Conservation (phyloP, 2,888 invertebrate species). For the Biston stratarius region DNA sequence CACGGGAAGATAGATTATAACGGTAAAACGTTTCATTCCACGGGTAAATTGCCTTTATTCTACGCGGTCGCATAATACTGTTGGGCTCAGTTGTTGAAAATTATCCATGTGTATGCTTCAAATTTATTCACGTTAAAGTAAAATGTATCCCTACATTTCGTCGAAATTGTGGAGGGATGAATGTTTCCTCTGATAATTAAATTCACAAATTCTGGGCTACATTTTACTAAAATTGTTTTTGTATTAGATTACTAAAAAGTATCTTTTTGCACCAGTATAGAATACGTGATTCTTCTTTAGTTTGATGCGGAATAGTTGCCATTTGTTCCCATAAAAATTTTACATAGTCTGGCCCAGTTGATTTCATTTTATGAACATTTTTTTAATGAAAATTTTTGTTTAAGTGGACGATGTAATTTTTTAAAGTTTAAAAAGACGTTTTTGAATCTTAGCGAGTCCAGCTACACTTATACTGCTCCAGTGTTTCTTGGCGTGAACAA, state of each 20-base stretch:
- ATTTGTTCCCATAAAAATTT: too few relatives aligned
- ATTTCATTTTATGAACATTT: too few relatives aligned
- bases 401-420: too few relatives aligned
- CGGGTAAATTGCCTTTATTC: too few relatives aligned
- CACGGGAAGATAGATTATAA: conserved; percentile 18
- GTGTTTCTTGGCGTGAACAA: too few relatives aligned
- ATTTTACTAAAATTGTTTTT: not conserved
- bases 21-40: conserved; percentile 21
- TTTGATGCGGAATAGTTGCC: too few relatives aligned
- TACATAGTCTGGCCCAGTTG: too few relatives aligned
- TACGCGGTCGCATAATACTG: conserved; percentile 29
- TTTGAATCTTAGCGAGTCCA: too few relatives aligned
- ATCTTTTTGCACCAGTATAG: not conserved
- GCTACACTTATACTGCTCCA: too few relatives aligned
- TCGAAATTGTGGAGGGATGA: conserved; percentile 3
- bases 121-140: conserved; percentile 12
- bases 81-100: conserved; percentile 29
- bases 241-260: conserved; percentile 5
- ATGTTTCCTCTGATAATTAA: conserved; percentile 11
- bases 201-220: conserved; percentile 5
- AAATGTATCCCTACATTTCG: conserved; percentile 14
- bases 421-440: too few relatives aligned
- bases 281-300: too few relatives aligned
- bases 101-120: conserved; percentile 20
- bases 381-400: too few relatives aligned